Evolutionary conservation across 2,797 vertebrate species (phyloP), one percentile per base, ranked within the genome.

Genomic region (Austrolebias charrua): DNA sequence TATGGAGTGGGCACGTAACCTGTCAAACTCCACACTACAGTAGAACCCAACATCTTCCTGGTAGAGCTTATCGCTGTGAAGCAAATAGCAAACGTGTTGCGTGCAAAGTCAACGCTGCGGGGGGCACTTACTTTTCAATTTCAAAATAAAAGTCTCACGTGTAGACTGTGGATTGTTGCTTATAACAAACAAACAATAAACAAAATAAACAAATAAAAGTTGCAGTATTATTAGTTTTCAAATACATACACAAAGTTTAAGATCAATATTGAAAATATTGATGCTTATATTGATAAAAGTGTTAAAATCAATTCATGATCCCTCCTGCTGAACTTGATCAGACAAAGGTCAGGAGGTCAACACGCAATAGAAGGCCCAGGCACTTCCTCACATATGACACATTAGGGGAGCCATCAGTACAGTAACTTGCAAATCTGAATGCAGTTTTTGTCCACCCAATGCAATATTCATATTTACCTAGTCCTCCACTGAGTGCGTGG

Each of bases 131-230:
- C 78, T 3, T 40, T 62, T 29, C 0, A 0, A 1, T 2, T 64
- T 12, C 46, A 72, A 65, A 84, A 62, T 81, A 86, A 84, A 44
- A 40, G 43, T 13, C 9, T 4, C 12, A 20, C 15, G 9, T 3
- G 2, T 4, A 3, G 1, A n/a, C n/a, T n/a, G n/a, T n/a, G n/a
- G n/a, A n/a, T n/a, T n/a, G n/a, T n/a, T n/a, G n/a, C n/a, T n/a
- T n/a, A n/a, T n/a, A n/a, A n/a, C n/a, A n/a, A n/a, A n/a, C n/a
- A n/a, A n/a, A n/a, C n/a, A n/a, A n/a, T n/a, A n/a, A n/a, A n/a
- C n/a, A n/a, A n/a, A n/a, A n/a, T n/a, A n/a, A n/a, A n/a, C n/a
- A n/a, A n/a, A n/a, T n/a, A n/a, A n/a, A n/a, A n/a, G 24, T 24
- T 24, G 24, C 24, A 24, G 24, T 24, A 24, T 24, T 24, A 24